These are phyloP conservation scores for Harpegnathos saltator DNA, from an alignment of 1,140 invertebrate species.

Conservation along the genomic window DNA sequence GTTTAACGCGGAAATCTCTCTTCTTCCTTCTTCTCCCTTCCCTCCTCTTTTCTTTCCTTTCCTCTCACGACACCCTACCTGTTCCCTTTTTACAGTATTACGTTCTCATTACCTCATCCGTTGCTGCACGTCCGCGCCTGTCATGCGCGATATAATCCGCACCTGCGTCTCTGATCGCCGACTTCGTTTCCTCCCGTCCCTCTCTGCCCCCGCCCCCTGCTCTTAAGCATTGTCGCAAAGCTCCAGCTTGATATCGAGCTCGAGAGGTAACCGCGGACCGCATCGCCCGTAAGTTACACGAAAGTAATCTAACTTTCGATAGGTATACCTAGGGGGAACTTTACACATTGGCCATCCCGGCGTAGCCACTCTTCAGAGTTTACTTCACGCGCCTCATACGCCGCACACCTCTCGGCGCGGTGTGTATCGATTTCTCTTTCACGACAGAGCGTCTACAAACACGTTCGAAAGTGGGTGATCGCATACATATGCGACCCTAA, in stretches of 20 bases:
- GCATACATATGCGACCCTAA: conserved; percentile 62
- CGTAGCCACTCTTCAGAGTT: conserved; percentile 42
- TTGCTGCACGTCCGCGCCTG: neutral
- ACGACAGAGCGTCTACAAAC: conserved; percentile 39
- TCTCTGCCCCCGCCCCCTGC: neutral
- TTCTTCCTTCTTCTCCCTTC: too few relatives aligned
- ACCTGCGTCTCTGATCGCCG: conserved; percentile 26
- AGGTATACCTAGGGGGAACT: conserved; percentile 48
- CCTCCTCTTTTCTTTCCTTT: too few relatives aligned
- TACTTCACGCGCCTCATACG: conserved; percentile 33
- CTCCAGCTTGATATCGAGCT: conserved; percentile 37
- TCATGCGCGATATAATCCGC: conserved; percentile 24
- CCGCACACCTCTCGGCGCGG: conserved; percentile 1
- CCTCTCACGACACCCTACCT: too few relatives aligned
- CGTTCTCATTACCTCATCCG: conserved; percentile 14
- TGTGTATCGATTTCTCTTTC: conserved; percentile 71
- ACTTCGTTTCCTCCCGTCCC: conserved; percentile 39
- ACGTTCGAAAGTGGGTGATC: conserved; percentile 74
- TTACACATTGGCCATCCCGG: conserved; percentile 59
- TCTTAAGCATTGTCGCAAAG: conserved; percentile 42
- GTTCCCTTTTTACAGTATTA: conserved; percentile 8
- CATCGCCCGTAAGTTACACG: conserved; percentile 51
- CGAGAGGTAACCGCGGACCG: conserved; percentile 16
- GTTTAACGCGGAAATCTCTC: neutral
- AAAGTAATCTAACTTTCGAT: conserved; percentile 74